These are phyloP conservation scores for Aphidius gifuensis DNA, from an alignment of 1,140 invertebrate species.

Conservation along the genomic window DNA sequence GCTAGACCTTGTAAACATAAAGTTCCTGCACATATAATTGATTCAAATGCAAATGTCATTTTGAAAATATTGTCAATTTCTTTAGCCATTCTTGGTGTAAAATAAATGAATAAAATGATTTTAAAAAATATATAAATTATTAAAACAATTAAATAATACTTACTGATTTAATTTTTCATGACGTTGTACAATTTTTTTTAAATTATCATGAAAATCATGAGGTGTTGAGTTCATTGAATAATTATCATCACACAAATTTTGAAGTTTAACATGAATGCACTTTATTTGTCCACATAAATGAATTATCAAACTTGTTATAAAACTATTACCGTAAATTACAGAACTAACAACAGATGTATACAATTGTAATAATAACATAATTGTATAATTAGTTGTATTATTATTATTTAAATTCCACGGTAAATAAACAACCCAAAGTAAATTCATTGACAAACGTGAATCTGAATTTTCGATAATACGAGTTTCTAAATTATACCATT, in stretches of 20 bases:
- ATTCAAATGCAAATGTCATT: too few species aligned
- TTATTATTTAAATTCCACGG: conserved; percentile 17
- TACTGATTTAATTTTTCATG: conserved; percentile 27
- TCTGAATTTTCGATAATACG: conserved; percentile 1
- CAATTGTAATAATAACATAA: conserved; percentile 17
- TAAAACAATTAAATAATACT: too few species aligned
- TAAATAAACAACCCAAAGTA: conserved; percentile 24
- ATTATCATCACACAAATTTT: conserved; percentile 5
- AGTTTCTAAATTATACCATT: conserved; percentile 10
- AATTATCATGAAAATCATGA: too few species aligned
- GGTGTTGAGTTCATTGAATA: conserved; percentile 21
- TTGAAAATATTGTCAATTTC: too few species aligned
- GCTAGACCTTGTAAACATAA: too few species aligned
- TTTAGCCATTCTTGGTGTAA: not conserved
- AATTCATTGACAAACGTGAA: conserved; percentile 13
- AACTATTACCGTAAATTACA: conserved; percentile 24
- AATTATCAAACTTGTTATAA: conserved; percentile 24
- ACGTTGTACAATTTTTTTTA: conserved; percentile 4
- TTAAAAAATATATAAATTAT: not conserved
- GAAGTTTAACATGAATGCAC: conserved; percentile 12
- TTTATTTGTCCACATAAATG: conserved; percentile 29
- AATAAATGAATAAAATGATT: conserved; percentile 1
- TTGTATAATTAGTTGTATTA: conserved; percentile 6
- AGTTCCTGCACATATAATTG: too few species aligned
- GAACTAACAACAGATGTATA: conserved; percentile 17